These are phyloP conservation scores for Euwallacea fornicatus DNA, from an alignment of 1,140 invertebrate species.

Conservation along the genomic window DNA sequence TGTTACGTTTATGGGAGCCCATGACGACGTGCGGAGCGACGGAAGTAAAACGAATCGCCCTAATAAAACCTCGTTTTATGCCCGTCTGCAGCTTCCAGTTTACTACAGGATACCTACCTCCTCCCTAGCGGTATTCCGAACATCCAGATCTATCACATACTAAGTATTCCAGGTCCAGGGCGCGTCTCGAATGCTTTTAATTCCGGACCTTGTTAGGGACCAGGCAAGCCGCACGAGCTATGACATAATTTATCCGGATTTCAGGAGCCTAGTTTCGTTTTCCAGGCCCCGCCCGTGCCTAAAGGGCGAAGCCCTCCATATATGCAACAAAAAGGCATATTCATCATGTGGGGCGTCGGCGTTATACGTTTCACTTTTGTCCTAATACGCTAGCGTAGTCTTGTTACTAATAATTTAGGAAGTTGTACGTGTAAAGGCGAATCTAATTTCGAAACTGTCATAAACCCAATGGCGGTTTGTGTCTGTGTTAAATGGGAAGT, in stretches of 20 bases:
- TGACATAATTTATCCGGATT: constrained; percentile 5
- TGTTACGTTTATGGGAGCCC: constrained; percentile 13
- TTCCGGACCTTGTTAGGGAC: constrained; percentile 5
- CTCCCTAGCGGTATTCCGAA: no score
- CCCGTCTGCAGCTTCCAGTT: no score
- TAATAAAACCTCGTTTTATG: no score
- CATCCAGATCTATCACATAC: no score
- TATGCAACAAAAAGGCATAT: constrained; percentile 16
- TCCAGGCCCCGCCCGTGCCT: background rate
- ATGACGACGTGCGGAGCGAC: background rate
- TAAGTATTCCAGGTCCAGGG: background rate
- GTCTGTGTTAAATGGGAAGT: constrained; percentile 21
- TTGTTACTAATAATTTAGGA: constrained; percentile 27
- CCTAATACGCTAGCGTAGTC: constrained; percentile 7
- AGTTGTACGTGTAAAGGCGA: constrained; percentile 23
- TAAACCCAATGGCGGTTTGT: constrained; percentile 27
- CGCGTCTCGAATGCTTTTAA: constrained; percentile 6
- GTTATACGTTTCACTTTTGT: constrained; percentile 22
- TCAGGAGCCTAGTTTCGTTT: background rate
- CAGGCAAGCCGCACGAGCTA: background rate
- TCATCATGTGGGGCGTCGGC: constrained; percentile 16
- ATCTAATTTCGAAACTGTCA: constrained; percentile 32
- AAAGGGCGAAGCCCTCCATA: background rate
- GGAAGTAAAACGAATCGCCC: background rate
- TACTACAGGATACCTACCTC: no score